These are phyloP conservation scores for Enteromius paludinosus DNA, from an alignment of 2,797 vertebrate species.

Conservation along the genomic window DNA sequence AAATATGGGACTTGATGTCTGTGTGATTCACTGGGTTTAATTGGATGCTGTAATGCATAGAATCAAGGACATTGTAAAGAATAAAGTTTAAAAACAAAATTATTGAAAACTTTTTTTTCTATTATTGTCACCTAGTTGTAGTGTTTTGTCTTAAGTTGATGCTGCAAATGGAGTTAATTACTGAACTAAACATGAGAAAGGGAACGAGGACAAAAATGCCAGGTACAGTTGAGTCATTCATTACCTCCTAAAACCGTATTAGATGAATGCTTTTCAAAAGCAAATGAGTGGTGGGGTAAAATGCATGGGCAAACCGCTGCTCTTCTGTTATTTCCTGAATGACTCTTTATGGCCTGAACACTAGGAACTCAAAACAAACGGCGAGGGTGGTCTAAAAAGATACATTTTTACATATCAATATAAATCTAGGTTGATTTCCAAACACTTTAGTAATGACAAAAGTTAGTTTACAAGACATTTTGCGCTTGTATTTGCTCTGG, in stretches of 20 bases:
- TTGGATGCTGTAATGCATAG: not conserved
- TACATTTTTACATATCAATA: not conserved
- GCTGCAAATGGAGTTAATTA: not conserved
- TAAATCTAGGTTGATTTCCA: not conserved
- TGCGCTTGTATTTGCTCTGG: not conserved
- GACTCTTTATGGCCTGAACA: not conserved
- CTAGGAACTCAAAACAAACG: not conserved
- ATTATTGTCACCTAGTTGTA: not conserved
- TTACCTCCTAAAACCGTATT: not conserved
- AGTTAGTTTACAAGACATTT: too few relatives aligned
- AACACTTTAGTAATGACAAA: not conserved
- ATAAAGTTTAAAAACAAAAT: not conserved
- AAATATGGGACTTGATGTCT: not conserved
- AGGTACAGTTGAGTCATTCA: not conserved
- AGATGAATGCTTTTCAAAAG: slow-evolving; percentile 11
- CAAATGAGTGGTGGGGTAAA: slow-evolving; percentile 24
- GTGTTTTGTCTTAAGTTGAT: not conserved
- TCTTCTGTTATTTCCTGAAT: not conserved
- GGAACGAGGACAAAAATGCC: not conserved
- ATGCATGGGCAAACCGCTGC: not conserved
- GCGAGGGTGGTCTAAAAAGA: not conserved
- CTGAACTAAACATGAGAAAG: not conserved
- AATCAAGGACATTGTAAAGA: not conserved
- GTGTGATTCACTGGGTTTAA: slow-evolving; percentile 3
- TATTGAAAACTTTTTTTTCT: too few relatives aligned